phyloP scores from a whole-genome alignment of 2,888 invertebrate species.

The Gastrophysa polygoni region DNA sequence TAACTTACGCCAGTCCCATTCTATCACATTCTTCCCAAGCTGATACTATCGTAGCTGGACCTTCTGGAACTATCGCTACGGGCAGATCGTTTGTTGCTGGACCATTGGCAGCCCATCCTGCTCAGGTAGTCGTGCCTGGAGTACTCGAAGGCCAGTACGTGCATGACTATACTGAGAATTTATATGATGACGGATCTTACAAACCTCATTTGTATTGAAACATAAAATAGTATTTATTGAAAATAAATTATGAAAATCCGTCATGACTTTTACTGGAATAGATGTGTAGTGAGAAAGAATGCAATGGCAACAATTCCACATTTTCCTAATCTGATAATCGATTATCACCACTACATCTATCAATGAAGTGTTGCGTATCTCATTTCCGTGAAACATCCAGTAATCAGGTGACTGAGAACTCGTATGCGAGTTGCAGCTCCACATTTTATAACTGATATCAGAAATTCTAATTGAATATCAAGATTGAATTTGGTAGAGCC shows the following conservation, averaged over 20 bases:
- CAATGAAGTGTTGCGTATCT: no score
- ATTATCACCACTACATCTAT: no score
- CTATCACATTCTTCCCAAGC: constrained; percentile 18
- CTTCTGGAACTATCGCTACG: constrained; percentile 45
- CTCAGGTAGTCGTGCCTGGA: constrained; percentile 20
- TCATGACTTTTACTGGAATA: no score
- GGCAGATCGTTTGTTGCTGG: constrained; percentile 32
- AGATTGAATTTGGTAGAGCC: no score
- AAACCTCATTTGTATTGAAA: constrained; percentile 32
- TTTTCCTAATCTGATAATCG: no score
- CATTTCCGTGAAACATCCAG: no score
- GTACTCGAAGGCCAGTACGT: constrained; percentile 43
- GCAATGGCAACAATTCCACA: no score
- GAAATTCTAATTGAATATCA: no score
- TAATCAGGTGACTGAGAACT: no score
- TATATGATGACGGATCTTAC: constrained; percentile 49
- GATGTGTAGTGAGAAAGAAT: no score
- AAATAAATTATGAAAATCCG: neutral
- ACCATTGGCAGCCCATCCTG: constrained; percentile 24
- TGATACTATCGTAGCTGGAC: constrained; percentile 41
- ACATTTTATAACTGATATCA: no score
- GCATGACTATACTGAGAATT: constrained; percentile 41
- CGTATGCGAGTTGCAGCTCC: no score
- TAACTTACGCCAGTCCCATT: constrained; percentile 17
- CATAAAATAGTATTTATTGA: neutral